Evolutionary conservation across 2,113 vertebrate genomes (phyloP).

Genomic region (Dermatemys mawii): DNA sequence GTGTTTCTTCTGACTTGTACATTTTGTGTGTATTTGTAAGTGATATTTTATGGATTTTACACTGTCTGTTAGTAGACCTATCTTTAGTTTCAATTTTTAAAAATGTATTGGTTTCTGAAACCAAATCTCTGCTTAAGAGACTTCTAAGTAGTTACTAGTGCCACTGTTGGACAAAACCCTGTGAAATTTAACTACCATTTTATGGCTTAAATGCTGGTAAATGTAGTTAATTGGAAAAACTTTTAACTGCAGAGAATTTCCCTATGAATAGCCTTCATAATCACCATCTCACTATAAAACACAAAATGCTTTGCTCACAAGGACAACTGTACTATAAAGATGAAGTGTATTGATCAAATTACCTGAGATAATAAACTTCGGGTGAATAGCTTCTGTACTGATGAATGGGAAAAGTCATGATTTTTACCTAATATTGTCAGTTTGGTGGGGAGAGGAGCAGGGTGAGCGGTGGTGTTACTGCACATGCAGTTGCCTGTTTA

Average conservation of each 20-base stretch:
- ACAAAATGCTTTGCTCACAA: slow-evolving; percentile 72
- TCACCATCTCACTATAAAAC: slow-evolving; percentile 70
- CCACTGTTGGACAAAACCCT: slow-evolving; percentile 39
- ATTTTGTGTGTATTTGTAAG: background rate
- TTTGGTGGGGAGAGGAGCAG: slow-evolving; percentile 10
- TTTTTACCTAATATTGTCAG: background rate
- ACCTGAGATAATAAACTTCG: slow-evolving; percentile 74
- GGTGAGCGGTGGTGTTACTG: background rate
- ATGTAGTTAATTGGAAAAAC: slow-evolving; percentile 76
- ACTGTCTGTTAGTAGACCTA: background rate
- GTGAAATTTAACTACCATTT: slow-evolving; percentile 51
- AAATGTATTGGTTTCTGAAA: background rate
- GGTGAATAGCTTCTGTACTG: slow-evolving; percentile 70
- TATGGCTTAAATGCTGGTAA: slow-evolving; percentile 63
- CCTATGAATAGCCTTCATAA: slow-evolving; percentile 71
- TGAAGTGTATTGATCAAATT: slow-evolving; percentile 76
- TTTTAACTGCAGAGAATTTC: slow-evolving; percentile 74
- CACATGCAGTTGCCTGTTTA: background rate
- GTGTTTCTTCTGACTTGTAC: background rate
- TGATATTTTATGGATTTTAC: background rate
- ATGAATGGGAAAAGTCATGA: slow-evolving; percentile 68
- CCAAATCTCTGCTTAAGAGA: slow-evolving; percentile 19
- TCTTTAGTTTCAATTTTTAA: background rate
- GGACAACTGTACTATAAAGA: slow-evolving; percentile 74
- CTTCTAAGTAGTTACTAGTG: background rate